These are phyloP conservation scores for Cottus gobio DNA, from an alignment of 2,113 vertebrate genomes.

Conservation along the genomic window DNA sequence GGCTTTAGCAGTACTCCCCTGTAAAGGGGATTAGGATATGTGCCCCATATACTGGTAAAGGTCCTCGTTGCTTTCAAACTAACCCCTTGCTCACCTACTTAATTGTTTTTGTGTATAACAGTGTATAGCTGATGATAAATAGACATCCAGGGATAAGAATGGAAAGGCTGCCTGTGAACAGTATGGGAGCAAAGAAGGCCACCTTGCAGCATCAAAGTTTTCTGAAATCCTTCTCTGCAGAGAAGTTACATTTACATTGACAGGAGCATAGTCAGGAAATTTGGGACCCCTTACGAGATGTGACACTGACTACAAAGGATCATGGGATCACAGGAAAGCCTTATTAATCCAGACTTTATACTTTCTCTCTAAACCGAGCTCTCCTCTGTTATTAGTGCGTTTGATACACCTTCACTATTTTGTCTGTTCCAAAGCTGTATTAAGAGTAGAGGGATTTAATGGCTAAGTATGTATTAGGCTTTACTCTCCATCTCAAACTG, in stretches of 20 bases:
- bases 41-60: slow-evolving; percentile 29
- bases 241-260: slow-evolving; percentile 30
- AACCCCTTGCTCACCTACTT: slow-evolving; percentile 65
- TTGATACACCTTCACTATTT: slow-evolving; percentile 15
- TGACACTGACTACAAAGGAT: slow-evolving; percentile 54
- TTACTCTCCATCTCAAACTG: neutral
- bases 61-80: slow-evolving; percentile 32
- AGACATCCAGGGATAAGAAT: neutral
- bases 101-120: slow-evolving; percentile 24
- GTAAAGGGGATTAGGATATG: slow-evolving; percentile 59
- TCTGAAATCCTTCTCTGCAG: slow-evolving; percentile 19
- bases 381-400: slow-evolving; percentile 12
- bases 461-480: neutral
- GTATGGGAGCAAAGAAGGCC: neutral
- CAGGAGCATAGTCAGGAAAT: slow-evolving; percentile 14
- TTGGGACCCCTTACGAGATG: slow-evolving; percentile 41
- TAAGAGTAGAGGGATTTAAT: neutral
- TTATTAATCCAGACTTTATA: slow-evolving; percentile 51
- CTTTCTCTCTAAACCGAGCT: slow-evolving; percentile 12
- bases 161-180: neutral
- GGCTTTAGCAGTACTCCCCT: slow-evolving; percentile 7
- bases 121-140: neutral
- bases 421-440: neutral
- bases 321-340: slow-evolving; percentile 47
- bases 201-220: slow-evolving; percentile 1